Percentiles rank a stretch among this genome's conserved stretches.
Evolutionary conservation across 2,113 vertebrate species (phyloP).

Genomic region (Electrona antarctica): DNA sequence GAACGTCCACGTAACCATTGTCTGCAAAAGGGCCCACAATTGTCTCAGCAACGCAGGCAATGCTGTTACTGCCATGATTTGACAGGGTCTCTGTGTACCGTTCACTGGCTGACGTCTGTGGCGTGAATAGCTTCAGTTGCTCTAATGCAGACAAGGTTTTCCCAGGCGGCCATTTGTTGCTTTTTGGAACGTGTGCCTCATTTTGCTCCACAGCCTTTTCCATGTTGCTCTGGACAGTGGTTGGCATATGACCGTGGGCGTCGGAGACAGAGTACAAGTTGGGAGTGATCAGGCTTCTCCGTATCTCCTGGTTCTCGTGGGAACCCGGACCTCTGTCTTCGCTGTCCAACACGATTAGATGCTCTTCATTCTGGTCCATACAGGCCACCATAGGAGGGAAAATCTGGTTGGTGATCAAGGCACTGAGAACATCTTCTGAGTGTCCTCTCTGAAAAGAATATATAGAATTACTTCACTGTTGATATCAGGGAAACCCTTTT

Average conservation of each 20-base stretch:
- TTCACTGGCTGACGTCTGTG: not conserved
- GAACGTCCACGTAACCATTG: constrained; percentile 81
- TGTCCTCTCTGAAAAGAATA: constrained; percentile 76
- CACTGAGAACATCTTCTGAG: constrained; percentile 82
- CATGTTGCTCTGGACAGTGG: not conserved
- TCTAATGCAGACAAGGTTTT: constrained; percentile 9
- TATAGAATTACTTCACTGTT: not conserved
- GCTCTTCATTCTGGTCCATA: constrained; percentile 84
- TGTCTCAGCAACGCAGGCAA: not conserved
- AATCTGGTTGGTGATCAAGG: constrained; percentile 81
- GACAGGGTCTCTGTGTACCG: not conserved
- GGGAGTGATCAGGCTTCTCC: constrained; percentile 57
- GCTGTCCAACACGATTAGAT: constrained; percentile 83
- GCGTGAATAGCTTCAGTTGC: not conserved
- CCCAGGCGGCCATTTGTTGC: not conserved
- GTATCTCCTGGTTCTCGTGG: constrained; percentile 47
- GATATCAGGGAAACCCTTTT: not conserved
- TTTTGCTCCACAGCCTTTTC: constrained; percentile 43
- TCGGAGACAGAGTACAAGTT: constrained; percentile 66
- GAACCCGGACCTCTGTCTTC: constrained; percentile 66
- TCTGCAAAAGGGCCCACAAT: constrained; percentile 41
- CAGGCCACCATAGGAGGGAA: constrained; percentile 79
- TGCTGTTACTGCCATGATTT: not conserved
- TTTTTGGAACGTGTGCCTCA: constrained; percentile 16
- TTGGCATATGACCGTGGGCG: constrained; percentile 50